Evolutionary conservation across 1,140 invertebrate genomes (phyloP).

Genomic region (Aricia agestis): DNA sequence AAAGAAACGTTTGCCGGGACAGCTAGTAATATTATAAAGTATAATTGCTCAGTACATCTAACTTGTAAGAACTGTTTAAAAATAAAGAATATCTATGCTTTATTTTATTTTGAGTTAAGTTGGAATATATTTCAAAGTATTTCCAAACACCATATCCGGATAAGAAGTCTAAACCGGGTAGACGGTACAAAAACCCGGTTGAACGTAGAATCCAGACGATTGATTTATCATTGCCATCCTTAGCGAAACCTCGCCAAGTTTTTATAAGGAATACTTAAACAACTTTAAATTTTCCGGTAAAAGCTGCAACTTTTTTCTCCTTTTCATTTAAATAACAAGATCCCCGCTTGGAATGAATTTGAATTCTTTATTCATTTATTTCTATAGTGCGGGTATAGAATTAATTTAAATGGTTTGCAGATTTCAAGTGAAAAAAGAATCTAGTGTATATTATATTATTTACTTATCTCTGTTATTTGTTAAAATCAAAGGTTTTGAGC

Average conservation of each 20-base stretch:
- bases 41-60: too few relatives aligned
- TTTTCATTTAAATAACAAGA: conserved; percentile 8
- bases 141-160: not conserved
- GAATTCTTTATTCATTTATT: not conserved
- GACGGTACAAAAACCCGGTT: conserved; percentile 27
- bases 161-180: conserved; percentile 7
- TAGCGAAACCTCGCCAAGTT: conserved; percentile 25
- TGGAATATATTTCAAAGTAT: not conserved
- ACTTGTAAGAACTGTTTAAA: too few relatives aligned
- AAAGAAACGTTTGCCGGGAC: too few relatives aligned
- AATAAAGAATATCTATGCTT: too few relatives aligned
- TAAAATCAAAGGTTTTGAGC: too few relatives aligned
- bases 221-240: conserved; percentile 32
- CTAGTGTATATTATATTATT: not conserved
- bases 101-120: too few relatives aligned
- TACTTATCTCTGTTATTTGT: too few relatives aligned
- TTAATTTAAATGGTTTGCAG: not conserved
- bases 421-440: not conserved
- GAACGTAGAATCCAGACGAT: conserved; percentile 28
- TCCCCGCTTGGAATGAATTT: not conserved
- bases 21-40: too few relatives aligned
- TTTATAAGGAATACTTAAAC: conserved; percentile 21
- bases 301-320: conserved; percentile 7
- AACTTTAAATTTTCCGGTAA: conserved; percentile 23
- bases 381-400: not conserved